phyloP scores from a whole-genome alignment of 2,113 vertebrate genomes.

The Oreochromis aureus region DNA sequence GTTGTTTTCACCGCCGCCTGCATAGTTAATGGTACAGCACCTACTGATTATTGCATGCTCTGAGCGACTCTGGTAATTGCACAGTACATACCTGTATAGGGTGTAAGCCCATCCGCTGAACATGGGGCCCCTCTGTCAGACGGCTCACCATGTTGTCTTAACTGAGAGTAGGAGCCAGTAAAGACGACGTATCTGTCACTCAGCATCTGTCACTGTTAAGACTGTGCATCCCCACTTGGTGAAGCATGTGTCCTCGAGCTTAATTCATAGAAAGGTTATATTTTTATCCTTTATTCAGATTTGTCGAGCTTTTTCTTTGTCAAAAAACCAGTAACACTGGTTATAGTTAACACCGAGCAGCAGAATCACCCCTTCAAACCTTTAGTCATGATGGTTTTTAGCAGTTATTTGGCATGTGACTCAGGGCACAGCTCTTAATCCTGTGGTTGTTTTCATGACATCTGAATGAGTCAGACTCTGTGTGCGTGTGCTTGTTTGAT shows the following conservation, averaged over 20 bases:
- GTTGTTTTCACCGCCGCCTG: conserved; percentile 32
- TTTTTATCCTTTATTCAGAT: not conserved
- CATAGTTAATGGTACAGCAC: conserved; percentile 44
- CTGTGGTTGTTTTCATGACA: conserved; percentile 24
- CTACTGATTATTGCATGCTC: conserved; percentile 61
- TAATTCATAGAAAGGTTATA: not conserved
- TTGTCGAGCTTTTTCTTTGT: not conserved
- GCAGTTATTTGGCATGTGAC: not conserved
- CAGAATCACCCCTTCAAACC: not conserved
- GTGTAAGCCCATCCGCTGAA: conserved; percentile 54
- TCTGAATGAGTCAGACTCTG: conserved; percentile 12
- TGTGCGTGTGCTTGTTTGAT: not conserved
- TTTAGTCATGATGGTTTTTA: not conserved
- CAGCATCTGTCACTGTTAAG: not conserved
- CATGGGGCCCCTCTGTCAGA: conserved; percentile 36
- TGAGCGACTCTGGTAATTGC: conserved; percentile 58
- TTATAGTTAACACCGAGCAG: not conserved
- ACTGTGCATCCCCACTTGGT: not conserved
- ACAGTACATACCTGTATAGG: conserved; percentile 68
- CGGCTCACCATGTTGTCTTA: not conserved
- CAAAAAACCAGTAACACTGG: not conserved
- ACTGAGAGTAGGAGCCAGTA: not conserved
- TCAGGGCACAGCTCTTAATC: not conserved
- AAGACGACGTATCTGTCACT: not conserved
- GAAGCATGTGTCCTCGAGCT: not conserved